These are phyloP conservation scores for Seriola quinqueradiata DNA, from an alignment of 2,113 vertebrate species.

Conservation along the genomic window DNA sequence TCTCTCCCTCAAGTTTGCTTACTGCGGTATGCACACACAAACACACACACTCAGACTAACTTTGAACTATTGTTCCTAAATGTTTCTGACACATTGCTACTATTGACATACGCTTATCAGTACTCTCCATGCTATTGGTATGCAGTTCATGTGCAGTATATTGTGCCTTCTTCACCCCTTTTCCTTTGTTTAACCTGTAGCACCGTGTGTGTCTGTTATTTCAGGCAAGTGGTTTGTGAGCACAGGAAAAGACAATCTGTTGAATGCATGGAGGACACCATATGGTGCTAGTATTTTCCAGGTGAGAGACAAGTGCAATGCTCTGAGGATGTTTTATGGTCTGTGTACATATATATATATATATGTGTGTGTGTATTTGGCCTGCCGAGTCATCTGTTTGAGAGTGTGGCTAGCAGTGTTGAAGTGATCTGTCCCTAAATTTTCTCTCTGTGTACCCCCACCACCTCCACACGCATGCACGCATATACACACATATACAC, in stretches of 20 bases:
- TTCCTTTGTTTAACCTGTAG: slow-evolving; percentile 3
- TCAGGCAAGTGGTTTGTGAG: slow-evolving; percentile 93
- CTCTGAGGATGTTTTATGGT: slow-evolving; percentile 24
- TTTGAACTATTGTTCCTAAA: background rate
- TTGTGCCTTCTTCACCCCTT: background rate
- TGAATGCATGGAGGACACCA: slow-evolving; percentile 88
- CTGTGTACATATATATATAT: background rate
- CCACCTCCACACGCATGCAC: background rate
- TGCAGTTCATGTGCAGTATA: background rate
- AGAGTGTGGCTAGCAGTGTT: slow-evolving; percentile 9
- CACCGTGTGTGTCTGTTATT: slow-evolving; percentile 30
- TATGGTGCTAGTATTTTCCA: slow-evolving; percentile 88
- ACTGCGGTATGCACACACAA: slow-evolving; percentile 75
- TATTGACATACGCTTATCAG: background rate
- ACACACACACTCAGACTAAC: background rate
- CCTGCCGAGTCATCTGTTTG: slow-evolving; percentile 21
- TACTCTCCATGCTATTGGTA: background rate
- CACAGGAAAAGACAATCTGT: slow-evolving; percentile 88
- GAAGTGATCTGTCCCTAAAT: background rate
- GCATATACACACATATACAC: slow-evolving; percentile 13
- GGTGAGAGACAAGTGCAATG: slow-evolving; percentile 72
- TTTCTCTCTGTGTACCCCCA: too few relatives aligned
- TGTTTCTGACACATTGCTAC: background rate
- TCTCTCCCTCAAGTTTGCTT: slow-evolving; percentile 87
- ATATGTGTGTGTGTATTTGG: background rate